Evolutionary conservation across 2,797 vertebrate species (phyloP), one percentile per base, ranked within the genome.

Genomic region (Hyperoplus lanceolatus): DNA sequence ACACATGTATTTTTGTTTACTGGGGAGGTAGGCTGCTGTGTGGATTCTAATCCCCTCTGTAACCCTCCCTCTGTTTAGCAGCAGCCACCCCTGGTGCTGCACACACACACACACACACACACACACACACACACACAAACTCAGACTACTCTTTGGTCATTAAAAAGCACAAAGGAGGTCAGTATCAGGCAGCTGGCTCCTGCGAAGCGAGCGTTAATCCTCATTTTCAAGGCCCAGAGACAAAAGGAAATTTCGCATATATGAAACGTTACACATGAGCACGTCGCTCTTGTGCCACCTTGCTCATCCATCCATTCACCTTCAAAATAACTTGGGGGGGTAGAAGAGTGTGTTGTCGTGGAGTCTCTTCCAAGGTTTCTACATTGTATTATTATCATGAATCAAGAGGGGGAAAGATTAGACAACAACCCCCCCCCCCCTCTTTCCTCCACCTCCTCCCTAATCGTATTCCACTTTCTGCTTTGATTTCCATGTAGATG

Each of bases 161-260:
- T 92, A 90, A 79, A 92, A 85, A 92, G 89, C 29, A 93, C 93
- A 94, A 95, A 93, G 88, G 92, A 94, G 93, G 94, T 94, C 93
- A 93, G 87, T 90, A 88, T 84, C 92, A 90, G 87, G 90, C 92
- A 92, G 92, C 93, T 92, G 92, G 81, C 69, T 85, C 73, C 87
- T 77, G 80, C 79, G 87, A 91, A 83, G 89, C 93, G 77, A 82
- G 84, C 66, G 70, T 87, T 94, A 93, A 94, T 94, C 92, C 90
- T 85, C 15, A 66, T 88, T 92, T 90, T 84, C 86, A 85, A 90
- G 86, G 82, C 80, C 84, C 66, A 58, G 72, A 90, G 82, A 92
- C 83, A 90, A 86, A 90, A 89, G 89, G 87, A 51, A 88, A 72
- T 67, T 67, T 82, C 4, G 18, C 87, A 85, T 75, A 83, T 89